phyloP scores from a whole-genome alignment of 2,113 vertebrate species.

The Myxocyprinus asiaticus region DNA sequence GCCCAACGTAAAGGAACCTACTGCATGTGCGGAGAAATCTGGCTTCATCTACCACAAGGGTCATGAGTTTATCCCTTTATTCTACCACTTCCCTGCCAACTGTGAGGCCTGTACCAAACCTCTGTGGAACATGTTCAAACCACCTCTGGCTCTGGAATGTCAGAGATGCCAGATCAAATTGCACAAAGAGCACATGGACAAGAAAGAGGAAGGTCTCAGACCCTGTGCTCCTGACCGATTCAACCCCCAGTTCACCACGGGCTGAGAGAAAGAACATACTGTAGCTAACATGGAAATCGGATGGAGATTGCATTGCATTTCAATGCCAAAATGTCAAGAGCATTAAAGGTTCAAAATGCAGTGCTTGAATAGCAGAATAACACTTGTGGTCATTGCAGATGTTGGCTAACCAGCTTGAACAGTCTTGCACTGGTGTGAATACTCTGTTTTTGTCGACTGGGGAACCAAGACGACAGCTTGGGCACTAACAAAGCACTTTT shows the following conservation, averaged over 20 bases:
- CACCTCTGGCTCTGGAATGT: slow-evolving; percentile 86
- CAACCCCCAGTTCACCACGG: slow-evolving; percentile 40
- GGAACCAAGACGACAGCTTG: slow-evolving; percentile 18
- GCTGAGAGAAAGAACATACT: slow-evolving; percentile 28
- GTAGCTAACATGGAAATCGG: not conserved
- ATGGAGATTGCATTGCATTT: not conserved
- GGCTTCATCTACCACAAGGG: slow-evolving; percentile 89
- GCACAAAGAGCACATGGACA: slow-evolving; percentile 90
- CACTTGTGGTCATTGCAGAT: not conserved
- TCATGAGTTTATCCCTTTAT: slow-evolving; percentile 88
- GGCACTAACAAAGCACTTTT: slow-evolving; percentile 38
- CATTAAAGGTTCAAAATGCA: not conserved
- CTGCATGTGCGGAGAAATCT: slow-evolving; percentile 83
- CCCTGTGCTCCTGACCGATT: slow-evolving; percentile 68
- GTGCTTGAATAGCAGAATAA: not conserved
- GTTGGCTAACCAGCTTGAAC: not conserved
- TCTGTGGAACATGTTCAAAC: slow-evolving; percentile 89
- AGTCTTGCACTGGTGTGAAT: not conserved
- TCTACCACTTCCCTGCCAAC: slow-evolving; percentile 88
- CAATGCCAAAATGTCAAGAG: not conserved
- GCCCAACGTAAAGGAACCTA: slow-evolving; percentile 58
- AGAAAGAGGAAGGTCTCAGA: slow-evolving; percentile 84
- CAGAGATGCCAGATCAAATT: slow-evolving; percentile 88
- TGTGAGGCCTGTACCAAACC: slow-evolving; percentile 91
- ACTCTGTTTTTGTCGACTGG: not conserved